Conservation (phyloP, 2,888 invertebrate species). For the Microctonus brassicae region DNA sequence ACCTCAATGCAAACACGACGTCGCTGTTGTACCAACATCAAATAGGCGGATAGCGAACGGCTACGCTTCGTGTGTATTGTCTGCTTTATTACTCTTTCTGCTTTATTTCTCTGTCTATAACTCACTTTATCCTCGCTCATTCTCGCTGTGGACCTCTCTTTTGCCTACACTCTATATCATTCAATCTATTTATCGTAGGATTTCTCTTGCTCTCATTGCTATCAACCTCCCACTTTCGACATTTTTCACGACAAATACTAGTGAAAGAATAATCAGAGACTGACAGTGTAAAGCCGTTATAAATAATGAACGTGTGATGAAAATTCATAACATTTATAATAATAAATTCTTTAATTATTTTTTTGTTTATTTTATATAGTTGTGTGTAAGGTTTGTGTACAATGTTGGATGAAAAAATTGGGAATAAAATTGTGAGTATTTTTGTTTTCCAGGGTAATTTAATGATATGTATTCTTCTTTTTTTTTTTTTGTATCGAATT, state of each 20-base stretch:
- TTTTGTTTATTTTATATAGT: too few species aligned
- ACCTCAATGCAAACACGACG: constrained; percentile 69
- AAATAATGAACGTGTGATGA: background rate
- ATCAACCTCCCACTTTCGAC: constrained; percentile 49
- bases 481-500: too few species aligned
- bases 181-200: constrained; percentile 31
- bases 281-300: constrained; percentile 27
- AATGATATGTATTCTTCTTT: too few species aligned
- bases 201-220: constrained; percentile 26
- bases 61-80: constrained; percentile 60
- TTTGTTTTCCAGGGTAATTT: too few species aligned
- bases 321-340: too few species aligned
- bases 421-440: too few species aligned
- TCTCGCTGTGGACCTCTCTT: constrained; percentile 30
- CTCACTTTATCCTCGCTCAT: constrained; percentile 40
- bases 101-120: background rate
- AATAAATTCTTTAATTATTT: background rate
- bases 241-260: constrained; percentile 49
- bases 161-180: constrained; percentile 39
- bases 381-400: too few species aligned
- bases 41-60: constrained; percentile 69
- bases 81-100: constrained; percentile 58
- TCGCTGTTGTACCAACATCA: constrained; percentile 70
- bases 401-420: too few species aligned
- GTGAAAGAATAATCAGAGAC: constrained; percentile 22